Conservation (phyloP, 2,113 vertebrate genomes). For the Tonatia bakeri region DNA sequence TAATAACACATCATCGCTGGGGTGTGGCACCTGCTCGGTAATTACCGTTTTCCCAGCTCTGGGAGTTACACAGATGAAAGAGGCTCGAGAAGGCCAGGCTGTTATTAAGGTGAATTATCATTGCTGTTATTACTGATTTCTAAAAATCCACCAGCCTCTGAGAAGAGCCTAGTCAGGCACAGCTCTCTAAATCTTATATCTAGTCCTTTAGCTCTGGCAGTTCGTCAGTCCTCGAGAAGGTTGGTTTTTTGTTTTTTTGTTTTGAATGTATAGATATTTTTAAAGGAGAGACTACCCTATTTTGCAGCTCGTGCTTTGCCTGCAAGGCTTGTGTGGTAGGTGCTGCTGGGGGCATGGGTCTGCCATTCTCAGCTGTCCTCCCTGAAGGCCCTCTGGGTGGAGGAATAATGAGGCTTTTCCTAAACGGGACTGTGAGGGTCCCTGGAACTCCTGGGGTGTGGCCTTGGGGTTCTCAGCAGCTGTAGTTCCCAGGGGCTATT, state of each 20-base stretch:
- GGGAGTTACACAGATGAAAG: conserved; percentile 68
- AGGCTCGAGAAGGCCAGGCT: conserved; percentile 30
- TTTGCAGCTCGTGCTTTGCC: not conserved
- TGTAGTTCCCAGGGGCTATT: conserved; percentile 14
- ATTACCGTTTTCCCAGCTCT: conserved; percentile 67
- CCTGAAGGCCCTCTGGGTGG: not conserved
- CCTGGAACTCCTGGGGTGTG: not conserved
- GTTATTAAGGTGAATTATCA: conserved; percentile 74
- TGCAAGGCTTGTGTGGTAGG: not conserved
- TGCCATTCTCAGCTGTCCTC: not conserved
- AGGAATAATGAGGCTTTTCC: not conserved
- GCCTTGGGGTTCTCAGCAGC: not conserved
- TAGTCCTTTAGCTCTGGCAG: not conserved
- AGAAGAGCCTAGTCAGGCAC: not conserved
- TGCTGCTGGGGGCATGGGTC: not conserved
- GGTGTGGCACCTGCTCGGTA: conserved; percentile 61
- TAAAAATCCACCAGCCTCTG: conserved; percentile 47
- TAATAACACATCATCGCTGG: conserved; percentile 56
- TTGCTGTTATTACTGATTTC: conserved; percentile 69
- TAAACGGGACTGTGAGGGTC: not conserved
- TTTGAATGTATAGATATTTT: not conserved
- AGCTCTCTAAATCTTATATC: not conserved
- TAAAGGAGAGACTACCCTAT: not conserved
- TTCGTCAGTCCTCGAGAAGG: not conserved
- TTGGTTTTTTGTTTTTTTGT: not conserved